Evolutionary conservation across 2,888 invertebrate genomes (phyloP), one percentile per base, ranked within the genome.

Genomic region (Brenthis ino): DNA sequence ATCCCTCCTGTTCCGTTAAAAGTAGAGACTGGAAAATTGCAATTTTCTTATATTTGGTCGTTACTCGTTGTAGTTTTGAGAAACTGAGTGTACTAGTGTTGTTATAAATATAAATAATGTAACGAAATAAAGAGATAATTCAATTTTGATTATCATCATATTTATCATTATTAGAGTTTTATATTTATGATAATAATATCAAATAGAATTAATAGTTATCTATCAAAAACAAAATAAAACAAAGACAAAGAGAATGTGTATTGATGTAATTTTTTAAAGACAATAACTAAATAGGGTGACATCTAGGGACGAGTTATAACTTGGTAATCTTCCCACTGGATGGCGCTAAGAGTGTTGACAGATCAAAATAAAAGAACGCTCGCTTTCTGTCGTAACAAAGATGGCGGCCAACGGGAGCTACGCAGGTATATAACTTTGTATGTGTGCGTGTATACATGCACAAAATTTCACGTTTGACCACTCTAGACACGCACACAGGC

Each of bases 381-480:
- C 75, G 80, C 76, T 83, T 83, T 85, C 83, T 82, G 78, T 86
- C 84, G 80, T 82, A 83, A 86, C 82, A 86, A 93, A 92, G 86
- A 93, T 93, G 93, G 93, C 92, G 91, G 89, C 87, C 84, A 84
- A 85, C 85, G 84, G 88, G 84, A 88, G 88, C 87, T 88, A 88
- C 86, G 87, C 90, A 92, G 91, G 92, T 93, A 93, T 85, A 85
- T 82, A 83, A 66, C 83, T 70, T 74, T 83, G 64, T 69, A 73
- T 87, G 92, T 92, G 87, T 87, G 83, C 68, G 91, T 88, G 87
- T 88, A 84, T 88, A 86, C 84, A 84, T 85, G 83, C 78, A 90
- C 84, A 79, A 85, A 90, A 91, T 92, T 93, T 93, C 93, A 92
- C 90, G 93, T 93, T 93, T 93, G 93, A 93, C 93, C 93, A 91